Percentiles rank a stretch among this genome's conserved stretches.
These are phyloP conservation scores for Allolobophora icterica DNA, from an alignment of 2,888 invertebrate genomes.

Conservation along the genomic window DNA sequence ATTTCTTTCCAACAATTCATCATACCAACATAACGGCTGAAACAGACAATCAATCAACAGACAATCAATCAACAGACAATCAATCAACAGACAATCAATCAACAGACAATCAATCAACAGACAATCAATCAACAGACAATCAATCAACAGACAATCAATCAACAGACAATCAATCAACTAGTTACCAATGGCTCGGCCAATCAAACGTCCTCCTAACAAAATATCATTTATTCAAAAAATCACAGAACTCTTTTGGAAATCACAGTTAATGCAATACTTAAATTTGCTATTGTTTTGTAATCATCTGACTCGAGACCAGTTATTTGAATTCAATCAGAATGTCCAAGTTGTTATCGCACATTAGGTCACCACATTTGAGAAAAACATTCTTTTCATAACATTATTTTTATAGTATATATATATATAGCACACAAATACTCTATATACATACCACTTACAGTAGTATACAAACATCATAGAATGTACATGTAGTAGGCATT, in stretches of 20 bases:
- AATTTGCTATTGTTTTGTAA: conserved; percentile 9
- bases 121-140: too few species aligned
- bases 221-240: conserved; percentile 3
- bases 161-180: too few species aligned
- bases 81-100: too few species aligned
- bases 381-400: neutral
- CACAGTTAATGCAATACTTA: conserved; percentile 10
- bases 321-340: neutral
- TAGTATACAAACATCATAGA: too few species aligned
- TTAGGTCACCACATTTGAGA: neutral
- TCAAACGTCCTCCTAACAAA: neutral
- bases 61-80: too few species aligned
- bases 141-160: too few species aligned
- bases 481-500: neutral
- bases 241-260: conserved; percentile 17
- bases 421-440: neutral
- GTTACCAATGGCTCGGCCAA: neutral
- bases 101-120: too few species aligned
- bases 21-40: neutral
- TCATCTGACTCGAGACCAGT: neutral
- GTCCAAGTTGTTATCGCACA: neutral
- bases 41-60: too few species aligned
- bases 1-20: conserved; percentile 1
- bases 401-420: neutral
- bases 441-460: neutral